Base-by-base conservation (phyloP, 1,140 invertebrate species). In the Dendroctonus valens region DNA sequence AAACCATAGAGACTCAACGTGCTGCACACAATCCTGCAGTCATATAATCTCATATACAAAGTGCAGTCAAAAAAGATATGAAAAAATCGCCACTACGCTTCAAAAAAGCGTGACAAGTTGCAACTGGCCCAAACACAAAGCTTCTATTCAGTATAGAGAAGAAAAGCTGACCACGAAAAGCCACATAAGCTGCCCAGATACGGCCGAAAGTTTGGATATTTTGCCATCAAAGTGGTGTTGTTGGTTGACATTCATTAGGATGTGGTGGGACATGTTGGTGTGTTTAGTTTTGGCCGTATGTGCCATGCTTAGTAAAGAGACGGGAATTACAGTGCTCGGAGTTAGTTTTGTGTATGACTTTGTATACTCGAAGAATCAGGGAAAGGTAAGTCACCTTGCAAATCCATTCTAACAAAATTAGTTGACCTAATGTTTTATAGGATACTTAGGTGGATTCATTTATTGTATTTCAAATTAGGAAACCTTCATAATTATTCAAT, bases 231-330 rank as follows among this genome's bases (percentile, higher is more conserved):
- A 57, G 41, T 59, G 53, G 55, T 76, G 74, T 65, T 77, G 75
- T 53, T 75, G 70, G 74, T 67, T 41, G 50, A 71, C 78, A 69
- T 82, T 79, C 12, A n/a, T 81, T 53, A 82, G 78, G 76, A 82
- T 81, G 73, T 87, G 83, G 84, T 75, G 77, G 72, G 86, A 78
- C 73, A 75, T 87, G 50, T 69, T 72, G 4, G 46, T 76, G 9
- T 80, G 86, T 58, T 73, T 90, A 41, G 55, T 86, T 39, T 81
- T 88, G 65, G 85, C 89, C 2, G 75, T 82, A 5, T 85, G 83
- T 46, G 90, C 91, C 44, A 91, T 93, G 75, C 81, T 95, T 49
- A 91, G 89, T 79, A 96, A 96, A 79, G 96, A 98, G 80, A 94
- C 94, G 11, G 95, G 93, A 14, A 87, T 97, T 64, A 96, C 93